phyloP scores from a whole-genome alignment of 2,113 vertebrate species.

The Apteryx mantelli region DNA sequence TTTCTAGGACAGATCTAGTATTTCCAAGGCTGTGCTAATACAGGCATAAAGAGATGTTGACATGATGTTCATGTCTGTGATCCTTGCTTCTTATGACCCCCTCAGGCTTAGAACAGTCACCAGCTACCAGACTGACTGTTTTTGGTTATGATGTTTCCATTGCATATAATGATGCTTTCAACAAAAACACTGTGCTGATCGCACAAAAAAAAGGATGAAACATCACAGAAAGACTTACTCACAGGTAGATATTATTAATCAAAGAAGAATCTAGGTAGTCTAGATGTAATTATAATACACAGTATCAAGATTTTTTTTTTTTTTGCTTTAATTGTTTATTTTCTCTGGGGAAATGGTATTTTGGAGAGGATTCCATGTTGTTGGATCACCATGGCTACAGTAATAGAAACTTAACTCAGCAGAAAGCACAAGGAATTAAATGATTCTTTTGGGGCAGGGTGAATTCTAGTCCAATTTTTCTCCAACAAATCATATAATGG shows the following conservation, averaged over 20 bases:
- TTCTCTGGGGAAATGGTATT: conserved; percentile 2
- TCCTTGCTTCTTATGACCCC: not conserved
- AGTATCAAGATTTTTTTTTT: not conserved
- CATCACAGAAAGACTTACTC: not conserved
- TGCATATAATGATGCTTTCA: not conserved
- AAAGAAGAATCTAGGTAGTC: not conserved
- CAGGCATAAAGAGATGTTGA: not conserved
- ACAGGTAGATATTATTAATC: not conserved
- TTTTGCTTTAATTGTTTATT: not conserved
- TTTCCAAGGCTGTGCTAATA: not conserved
- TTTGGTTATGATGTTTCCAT: not conserved
- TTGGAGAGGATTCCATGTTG: conserved; percentile 14
- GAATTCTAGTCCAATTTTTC: not conserved
- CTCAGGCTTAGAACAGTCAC: not conserved
- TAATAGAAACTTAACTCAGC: conserved; percentile 1
- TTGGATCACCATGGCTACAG: conserved; percentile 32
- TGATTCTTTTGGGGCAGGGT: not conserved
- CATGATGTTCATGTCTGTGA: not conserved
- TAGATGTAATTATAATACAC: not conserved
- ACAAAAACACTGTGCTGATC: not conserved
- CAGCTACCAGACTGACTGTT: not conserved
- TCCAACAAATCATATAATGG: not conserved
- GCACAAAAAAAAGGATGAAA: not conserved
- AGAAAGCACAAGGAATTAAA: not conserved
- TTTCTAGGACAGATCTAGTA: not conserved